These are phyloP conservation scores for Eristalis arbustorum DNA, from an alignment of 2,888 invertebrate genomes.

Conservation along the genomic window DNA sequence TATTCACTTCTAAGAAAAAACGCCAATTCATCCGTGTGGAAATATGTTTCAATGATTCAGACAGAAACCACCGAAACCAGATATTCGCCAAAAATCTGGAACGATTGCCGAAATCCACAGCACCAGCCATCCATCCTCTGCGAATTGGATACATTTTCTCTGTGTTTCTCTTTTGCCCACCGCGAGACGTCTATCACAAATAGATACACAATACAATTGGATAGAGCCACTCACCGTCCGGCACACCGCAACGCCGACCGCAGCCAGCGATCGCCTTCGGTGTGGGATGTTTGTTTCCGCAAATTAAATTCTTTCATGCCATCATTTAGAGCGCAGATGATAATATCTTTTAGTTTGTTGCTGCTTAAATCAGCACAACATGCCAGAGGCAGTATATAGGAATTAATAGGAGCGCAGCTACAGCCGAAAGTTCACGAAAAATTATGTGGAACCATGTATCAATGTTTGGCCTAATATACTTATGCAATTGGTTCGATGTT, in stretches of 20 bases:
- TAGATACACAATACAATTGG: slow-evolving; percentile 24
- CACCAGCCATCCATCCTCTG: background rate
- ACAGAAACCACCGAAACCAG: slow-evolving; percentile 5
- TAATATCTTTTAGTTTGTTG: slow-evolving; percentile 14
- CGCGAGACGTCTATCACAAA: background rate
- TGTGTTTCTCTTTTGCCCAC: background rate
- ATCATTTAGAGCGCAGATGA: slow-evolving; percentile 13
- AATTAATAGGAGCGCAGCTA: slow-evolving; percentile 13
- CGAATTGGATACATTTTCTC: background rate
- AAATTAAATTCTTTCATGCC: slow-evolving; percentile 8
- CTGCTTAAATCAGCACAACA: background rate
- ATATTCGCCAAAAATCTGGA: slow-evolving; percentile 10
- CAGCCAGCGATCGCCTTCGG: background rate
- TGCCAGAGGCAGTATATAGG: background rate
- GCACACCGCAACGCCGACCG: background rate
- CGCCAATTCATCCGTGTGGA: background rate
- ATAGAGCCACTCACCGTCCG: background rate
- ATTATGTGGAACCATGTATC: background rate
- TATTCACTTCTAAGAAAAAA: background rate
- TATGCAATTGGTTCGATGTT: background rate
- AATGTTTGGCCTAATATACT: background rate
- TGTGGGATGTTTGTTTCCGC: slow-evolving; percentile 34
- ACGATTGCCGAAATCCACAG: slow-evolving; percentile 2
- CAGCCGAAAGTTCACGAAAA: background rate
- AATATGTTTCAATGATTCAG: background rate